These are phyloP conservation scores for Aphis gossypii DNA, from an alignment of 1,140 invertebrate species.

Conservation along the genomic window DNA sequence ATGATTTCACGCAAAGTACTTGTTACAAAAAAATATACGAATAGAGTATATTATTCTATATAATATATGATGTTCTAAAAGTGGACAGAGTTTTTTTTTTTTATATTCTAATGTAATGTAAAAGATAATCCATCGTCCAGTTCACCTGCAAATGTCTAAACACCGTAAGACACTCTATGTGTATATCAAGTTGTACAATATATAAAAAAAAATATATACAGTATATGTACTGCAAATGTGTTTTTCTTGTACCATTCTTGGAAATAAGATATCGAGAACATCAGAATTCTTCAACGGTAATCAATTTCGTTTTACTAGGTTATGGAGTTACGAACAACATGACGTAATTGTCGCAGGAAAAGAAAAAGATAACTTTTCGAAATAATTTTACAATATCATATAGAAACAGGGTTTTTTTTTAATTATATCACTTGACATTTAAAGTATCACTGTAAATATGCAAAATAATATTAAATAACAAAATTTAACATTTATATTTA, in stretches of 20 bases:
- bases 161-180: background rate
- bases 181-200: background rate
- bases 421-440: background rate
- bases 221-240: background rate
- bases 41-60: background rate
- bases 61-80: no score
- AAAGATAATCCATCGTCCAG: background rate
- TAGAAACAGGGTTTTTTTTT: background rate
- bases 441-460: background rate
- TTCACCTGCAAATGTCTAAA: background rate
- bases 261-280: background rate
- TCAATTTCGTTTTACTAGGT: background rate
- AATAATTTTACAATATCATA: background rate
- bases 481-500: background rate
- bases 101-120: background rate
- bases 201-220: background rate
- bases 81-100: background rate
- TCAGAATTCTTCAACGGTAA: background rate
- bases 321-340: background rate
- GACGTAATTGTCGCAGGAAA: background rate
- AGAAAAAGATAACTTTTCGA: background rate
- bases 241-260: background rate
- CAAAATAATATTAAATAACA: background rate
- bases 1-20: background rate
- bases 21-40: background rate